A percentile compares a stretch with the other conserved stretches of the same genome.
Evolutionary conservation across 2,888 invertebrate species (phyloP).

Genomic region (Copidosoma aretas): DNA sequence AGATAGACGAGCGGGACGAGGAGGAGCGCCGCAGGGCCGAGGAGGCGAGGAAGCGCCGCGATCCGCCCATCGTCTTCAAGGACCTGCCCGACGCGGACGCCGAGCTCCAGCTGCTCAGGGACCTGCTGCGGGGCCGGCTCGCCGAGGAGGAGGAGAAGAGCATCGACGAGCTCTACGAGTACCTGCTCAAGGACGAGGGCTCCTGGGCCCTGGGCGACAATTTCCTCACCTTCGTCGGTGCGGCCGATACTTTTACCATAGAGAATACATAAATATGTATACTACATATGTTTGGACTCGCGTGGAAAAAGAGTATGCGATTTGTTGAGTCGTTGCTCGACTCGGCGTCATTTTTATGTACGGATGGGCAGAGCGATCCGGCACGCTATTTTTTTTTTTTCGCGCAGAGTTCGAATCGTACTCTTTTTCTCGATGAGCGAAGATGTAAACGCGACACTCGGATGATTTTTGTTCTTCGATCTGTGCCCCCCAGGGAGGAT

Average conservation of each 20-base stretch:
- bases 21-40: slow-evolving; percentile 74
- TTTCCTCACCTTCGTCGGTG: slow-evolving; percentile 82
- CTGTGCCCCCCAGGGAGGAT: slow-evolving; percentile 69
- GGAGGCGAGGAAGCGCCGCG: slow-evolving; percentile 73
- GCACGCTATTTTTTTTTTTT: not conserved
- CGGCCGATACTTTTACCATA: slow-evolving; percentile 46
- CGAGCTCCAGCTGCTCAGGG: slow-evolving; percentile 77
- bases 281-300: too few relatives aligned
- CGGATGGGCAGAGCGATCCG: too few relatives aligned
- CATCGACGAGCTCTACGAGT: slow-evolving; percentile 84
- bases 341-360: too few relatives aligned
- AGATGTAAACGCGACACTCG: too few relatives aligned
- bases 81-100: slow-evolving; percentile 74
- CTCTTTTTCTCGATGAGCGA: too few relatives aligned
- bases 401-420: too few relatives aligned
- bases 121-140: slow-evolving; percentile 74
- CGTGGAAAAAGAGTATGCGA: too few relatives aligned
- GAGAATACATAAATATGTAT: too few relatives aligned
- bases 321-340: too few relatives aligned
- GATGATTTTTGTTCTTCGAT: too few relatives aligned
- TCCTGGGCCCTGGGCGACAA: slow-evolving; percentile 92
- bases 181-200: slow-evolving; percentile 87
- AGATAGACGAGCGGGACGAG: slow-evolving; percentile 63
- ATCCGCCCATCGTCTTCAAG: slow-evolving; percentile 81
- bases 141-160: slow-evolving; percentile 77